Conservation (phyloP, 1,140 invertebrate species). For the Drosophila arizonae region DNA sequence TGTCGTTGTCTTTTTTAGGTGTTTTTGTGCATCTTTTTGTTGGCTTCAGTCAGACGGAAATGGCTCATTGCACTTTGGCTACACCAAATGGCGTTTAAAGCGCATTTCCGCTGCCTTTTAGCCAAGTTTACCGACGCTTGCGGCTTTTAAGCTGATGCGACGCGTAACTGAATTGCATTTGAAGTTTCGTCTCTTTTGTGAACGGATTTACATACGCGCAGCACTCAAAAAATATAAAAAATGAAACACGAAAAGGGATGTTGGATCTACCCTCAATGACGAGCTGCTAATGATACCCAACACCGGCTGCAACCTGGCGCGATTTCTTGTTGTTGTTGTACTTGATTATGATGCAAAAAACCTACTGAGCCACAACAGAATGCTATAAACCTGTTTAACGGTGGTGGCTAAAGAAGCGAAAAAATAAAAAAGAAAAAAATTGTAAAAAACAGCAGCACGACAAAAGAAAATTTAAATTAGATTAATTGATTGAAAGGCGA, state of each 20-base stretch:
- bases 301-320: slow-evolving; percentile 52
- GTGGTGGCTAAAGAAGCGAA: slow-evolving; percentile 51
- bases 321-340: slow-evolving; percentile 34
- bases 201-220: slow-evolving; percentile 14
- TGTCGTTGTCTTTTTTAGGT: slow-evolving; percentile 36
- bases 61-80: slow-evolving; percentile 81
- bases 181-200: slow-evolving; percentile 20
- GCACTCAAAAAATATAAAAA: not conserved
- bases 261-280: slow-evolving; percentile 38
- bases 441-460: slow-evolving; percentile 41
- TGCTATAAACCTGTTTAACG: slow-evolving; percentile 67
- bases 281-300: slow-evolving; percentile 58
- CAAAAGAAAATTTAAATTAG: slow-evolving; percentile 82
- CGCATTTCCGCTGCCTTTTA: slow-evolving; percentile 64
- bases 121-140: slow-evolving; percentile 27
- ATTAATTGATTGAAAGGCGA: slow-evolving; percentile 82
- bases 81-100: slow-evolving; percentile 77
- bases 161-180: slow-evolving; percentile 70
- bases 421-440: slow-evolving; percentile 31
- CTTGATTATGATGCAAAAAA: slow-evolving; percentile 55
- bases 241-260: slow-evolving; percentile 20
- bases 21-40: slow-evolving; percentile 1
- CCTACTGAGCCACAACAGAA: slow-evolving; percentile 15
- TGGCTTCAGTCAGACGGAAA: slow-evolving; percentile 42
- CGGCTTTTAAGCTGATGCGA: slow-evolving; percentile 45